Evolutionary conservation across 1,140 invertebrate species (phyloP), one percentile per base, ranked within the genome.

Genomic region (Drosophila grimshawi): DNA sequence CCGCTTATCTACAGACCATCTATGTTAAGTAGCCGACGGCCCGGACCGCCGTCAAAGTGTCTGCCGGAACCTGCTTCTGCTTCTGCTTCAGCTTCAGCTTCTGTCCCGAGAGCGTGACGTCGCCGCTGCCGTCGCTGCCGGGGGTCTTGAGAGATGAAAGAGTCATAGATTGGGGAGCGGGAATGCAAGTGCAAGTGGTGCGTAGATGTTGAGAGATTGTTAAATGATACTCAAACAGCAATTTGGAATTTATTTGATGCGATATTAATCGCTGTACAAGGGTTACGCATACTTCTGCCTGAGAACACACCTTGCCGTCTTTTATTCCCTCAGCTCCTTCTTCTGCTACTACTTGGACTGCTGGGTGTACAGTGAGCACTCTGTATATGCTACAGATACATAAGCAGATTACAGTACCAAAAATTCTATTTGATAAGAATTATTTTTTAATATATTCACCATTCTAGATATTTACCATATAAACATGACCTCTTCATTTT

Each of bases 181-280:
- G 27, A 8, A 29, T 45, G 52, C 52, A 51, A 68, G 57, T 53
- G 60, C 53, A 43, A 43, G 39, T 63, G 68, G 66, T 81, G 86
- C 75, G 76, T 86, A 78, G 71, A 74, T 86, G 78, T 56, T 80
- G 59, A 85, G 76, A 81, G 83, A 86, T 82, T 86, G 82, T 86
- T 86, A 86, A 86, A 82, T 86, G 82, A 81, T 79, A 86, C 77
- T 86, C 76, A 79, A 81, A 81, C 82, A 86, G 71, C 82, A 72
- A 73, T 82, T 76, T 68, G 67, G 71, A 86, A 86, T 86, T 86
- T 82, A 80, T 86, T 76, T 86, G 82, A 86, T 79, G 82, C 74
- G 82, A 86, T 86, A 86, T 86, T 82, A 75, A 86, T 86, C 83
- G 82, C 60, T 29, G 6, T 43, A 64, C 60, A 71, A 81, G 82